Base-by-base conservation (phyloP, 2,113 vertebrate species). In the Suncus etruscus region DNA sequence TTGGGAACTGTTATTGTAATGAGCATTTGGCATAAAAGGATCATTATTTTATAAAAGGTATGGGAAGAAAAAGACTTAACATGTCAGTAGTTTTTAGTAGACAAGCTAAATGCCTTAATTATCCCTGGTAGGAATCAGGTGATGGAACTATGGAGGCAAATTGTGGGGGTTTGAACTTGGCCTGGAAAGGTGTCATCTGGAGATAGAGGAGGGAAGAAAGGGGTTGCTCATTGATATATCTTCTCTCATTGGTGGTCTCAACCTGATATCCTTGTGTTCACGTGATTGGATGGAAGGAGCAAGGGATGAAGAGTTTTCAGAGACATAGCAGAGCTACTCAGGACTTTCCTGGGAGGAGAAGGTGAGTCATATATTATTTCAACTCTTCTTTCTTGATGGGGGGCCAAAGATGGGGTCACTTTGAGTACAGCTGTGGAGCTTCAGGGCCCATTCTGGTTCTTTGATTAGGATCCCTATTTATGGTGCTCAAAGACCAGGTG, bases 51-150 rank as follows among this genome's bases (percentile, higher is more conserved):
- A 58, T 45, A 39, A 94, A 92, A 93, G 70, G 68, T 86, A 83
- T 24, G 47, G 69, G 24, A 61, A 61, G 58, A 61, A 61, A 61
- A 92, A 86, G 74, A 90, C 68, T 91, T 83, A 91, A 58, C 63
- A 85, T 81, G 61, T 65, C 75, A 29, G 4, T 83, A 84, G 48
- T 24, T 81, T 86, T 92, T 69, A 14, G 20, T 27, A 89, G 76
- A 93, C 73, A 75, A 81, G 61, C 69, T 92, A 86, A 91, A 82
- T 87, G 82, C 29, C 32, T 93, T 96, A 95, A 92, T 94, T 94
- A 93, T 69, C 79, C 74, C 39, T 51, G 65, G 88, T 81, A 92
- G 65, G 8, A 91, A 58, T 82, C 50, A 89, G 69, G n/a, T 78
- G 93, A 87, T 83, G 45, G 82, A 93, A 81, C 29, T 63, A 31